These are phyloP conservation scores for Mirounga angustirostris DNA, from an alignment of 2,113 vertebrate species.

Conservation along the genomic window DNA sequence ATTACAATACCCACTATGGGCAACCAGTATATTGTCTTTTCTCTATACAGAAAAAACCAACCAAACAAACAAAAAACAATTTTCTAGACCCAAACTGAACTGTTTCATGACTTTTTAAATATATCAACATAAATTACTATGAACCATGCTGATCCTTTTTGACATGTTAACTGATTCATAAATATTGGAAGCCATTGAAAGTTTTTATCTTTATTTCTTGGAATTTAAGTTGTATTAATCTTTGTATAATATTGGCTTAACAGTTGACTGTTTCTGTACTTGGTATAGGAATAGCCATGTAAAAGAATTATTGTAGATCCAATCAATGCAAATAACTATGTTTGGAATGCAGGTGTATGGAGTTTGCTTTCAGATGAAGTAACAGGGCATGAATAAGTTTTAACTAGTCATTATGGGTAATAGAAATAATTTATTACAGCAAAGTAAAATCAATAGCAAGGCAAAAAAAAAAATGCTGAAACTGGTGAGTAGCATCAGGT, in stretches of 20 bases:
- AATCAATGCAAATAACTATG: conserved; percentile 56
- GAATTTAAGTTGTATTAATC: neutral
- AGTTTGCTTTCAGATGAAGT: conserved; percentile 67
- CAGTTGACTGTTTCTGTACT: neutral
- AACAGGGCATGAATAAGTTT: conserved; percentile 55
- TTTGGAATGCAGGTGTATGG: conserved; percentile 50
- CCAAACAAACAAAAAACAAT: neutral
- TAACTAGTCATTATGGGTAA: conserved; percentile 58
- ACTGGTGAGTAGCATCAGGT: neutral
- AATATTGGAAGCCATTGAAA: neutral
- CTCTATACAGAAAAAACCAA: neutral
- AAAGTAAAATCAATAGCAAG: neutral
- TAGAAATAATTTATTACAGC: neutral
- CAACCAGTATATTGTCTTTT: neutral
- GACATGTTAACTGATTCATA: neutral
- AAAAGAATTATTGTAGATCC: neutral
- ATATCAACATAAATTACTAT: neutral
- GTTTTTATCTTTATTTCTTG: neutral
- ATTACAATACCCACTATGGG: neutral
- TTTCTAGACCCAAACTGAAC: neutral
- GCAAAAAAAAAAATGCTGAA: neutral
- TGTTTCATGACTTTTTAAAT: conserved; percentile 47
- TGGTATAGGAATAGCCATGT: conserved; percentile 12
- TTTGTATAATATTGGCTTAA: neutral
- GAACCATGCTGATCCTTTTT: neutral